Evolutionary conservation across 2,888 invertebrate species (phyloP).

Genomic region (Thymelicus acteon): DNA sequence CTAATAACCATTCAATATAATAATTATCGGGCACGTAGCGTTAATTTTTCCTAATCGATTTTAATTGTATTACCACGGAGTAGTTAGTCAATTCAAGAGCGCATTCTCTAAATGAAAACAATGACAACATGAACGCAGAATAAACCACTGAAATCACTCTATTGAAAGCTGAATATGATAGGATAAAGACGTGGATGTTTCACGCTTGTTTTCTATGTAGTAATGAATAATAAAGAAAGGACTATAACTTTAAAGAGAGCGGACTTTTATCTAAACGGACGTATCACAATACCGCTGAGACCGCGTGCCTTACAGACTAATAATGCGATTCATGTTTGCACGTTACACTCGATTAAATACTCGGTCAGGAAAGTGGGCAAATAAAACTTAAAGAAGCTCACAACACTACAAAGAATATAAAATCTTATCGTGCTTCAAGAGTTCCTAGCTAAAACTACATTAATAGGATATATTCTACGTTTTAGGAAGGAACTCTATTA

Average conservation of each 20-base stretch:
- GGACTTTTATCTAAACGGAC: not conserved
- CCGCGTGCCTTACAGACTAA: conserved; percentile 18
- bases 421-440: conserved; percentile 25
- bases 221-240: not conserved
- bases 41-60: not conserved
- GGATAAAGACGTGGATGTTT: not conserved
- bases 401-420: conserved; percentile 45
- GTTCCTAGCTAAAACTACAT: conserved; percentile 33
- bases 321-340: conserved; percentile 15
- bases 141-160: conserved; percentile 11
- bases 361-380: conserved; percentile 51
- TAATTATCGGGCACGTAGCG: conserved; percentile 15
- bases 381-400: conserved; percentile 63
- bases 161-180: not conserved
- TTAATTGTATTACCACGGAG: not conserved
- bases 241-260: not conserved
- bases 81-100: not conserved
- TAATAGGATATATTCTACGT: conserved; percentile 13
- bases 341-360: conserved; percentile 19
- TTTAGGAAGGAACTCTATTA: conserved; percentile 31
- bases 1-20: not conserved
- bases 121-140: not conserved
- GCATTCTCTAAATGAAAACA: conserved; percentile 4
- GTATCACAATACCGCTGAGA: not conserved
- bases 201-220: not conserved